phyloP scores from a whole-genome alignment of 2,888 invertebrate genomes.

The Cerastis leucographa region DNA sequence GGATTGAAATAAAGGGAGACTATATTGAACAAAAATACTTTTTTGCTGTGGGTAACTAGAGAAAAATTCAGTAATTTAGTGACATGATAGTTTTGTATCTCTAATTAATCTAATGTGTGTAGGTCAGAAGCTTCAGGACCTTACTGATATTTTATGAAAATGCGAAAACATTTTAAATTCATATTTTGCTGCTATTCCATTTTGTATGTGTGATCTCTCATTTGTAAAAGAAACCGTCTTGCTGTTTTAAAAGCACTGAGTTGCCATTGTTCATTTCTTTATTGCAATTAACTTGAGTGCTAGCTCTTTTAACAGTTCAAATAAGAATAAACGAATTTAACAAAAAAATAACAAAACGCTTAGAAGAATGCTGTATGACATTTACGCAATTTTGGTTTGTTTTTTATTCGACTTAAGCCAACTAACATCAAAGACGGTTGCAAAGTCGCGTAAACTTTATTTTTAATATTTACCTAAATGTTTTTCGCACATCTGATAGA shows the following conservation, averaged over 20 bases:
- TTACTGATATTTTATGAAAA: not conserved
- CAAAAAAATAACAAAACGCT: not conserved
- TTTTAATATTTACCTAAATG: not conserved
- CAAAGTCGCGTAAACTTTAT: not conserved
- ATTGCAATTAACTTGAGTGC: not conserved
- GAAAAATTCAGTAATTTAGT: too few species aligned
- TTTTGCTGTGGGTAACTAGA: too few species aligned
- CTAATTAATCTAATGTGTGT: too few species aligned
- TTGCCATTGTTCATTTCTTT: constrained; percentile 50
- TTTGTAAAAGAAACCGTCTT: constrained; percentile 21
- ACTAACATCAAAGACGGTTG: not conserved
- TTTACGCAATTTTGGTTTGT: not conserved
- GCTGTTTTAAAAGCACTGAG: constrained; percentile 22
- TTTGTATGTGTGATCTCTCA: constrained; percentile 40
- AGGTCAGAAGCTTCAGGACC: too few species aligned
- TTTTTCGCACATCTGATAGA: not conserved
- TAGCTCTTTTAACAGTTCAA: not conserved
- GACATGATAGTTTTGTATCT: too few species aligned
- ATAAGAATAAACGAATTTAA: not conserved
- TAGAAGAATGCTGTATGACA: not conserved
- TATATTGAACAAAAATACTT: too few species aligned
- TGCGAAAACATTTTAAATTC: not conserved
- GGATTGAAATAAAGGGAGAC: too few species aligned
- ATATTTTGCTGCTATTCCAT: constrained; percentile 27
- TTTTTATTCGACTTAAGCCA: not conserved